These are phyloP conservation scores for Etheostoma nigrum DNA, from an alignment of 2,797 vertebrate species.

Conservation along the genomic window DNA sequence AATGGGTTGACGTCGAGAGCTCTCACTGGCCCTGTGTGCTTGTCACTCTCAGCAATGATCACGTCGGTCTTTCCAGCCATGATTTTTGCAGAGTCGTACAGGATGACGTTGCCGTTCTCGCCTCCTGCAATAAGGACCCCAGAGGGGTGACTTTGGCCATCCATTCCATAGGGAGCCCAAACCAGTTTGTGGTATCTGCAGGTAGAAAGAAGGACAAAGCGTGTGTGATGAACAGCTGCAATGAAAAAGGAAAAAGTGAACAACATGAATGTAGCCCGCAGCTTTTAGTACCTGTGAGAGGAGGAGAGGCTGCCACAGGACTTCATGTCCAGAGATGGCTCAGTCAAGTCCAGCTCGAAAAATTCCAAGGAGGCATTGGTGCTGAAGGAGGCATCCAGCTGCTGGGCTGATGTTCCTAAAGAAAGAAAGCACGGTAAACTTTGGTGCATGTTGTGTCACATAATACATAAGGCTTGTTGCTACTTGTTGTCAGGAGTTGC, in stretches of 20 bases:
- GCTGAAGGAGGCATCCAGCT: conserved; percentile 97
- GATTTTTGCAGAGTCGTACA: conserved; percentile 95
- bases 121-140: conserved; percentile 95
- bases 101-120: conserved; percentile 94
- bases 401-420: conserved; percentile 97
- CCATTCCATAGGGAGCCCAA: conserved; percentile 91
- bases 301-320: conserved; percentile 91
- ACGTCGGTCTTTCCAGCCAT: conserved; percentile 89
- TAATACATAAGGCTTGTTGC: background rate
- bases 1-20: conserved; percentile 95
- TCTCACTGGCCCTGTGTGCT: conserved; percentile 94
- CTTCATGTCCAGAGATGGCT: conserved; percentile 94
- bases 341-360: conserved; percentile 94
- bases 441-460: background rate
- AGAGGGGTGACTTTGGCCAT: conserved; percentile 78
- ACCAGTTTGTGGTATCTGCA: conserved; percentile 96
- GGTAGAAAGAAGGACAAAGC: background rate
- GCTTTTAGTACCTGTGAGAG: conserved; percentile 87
- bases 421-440: background rate
- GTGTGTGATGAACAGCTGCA: background rate
- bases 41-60: conserved; percentile 92
- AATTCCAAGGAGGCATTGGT: conserved; percentile 96
- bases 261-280: background rate
- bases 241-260: too few species aligned
- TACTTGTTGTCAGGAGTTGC: too few species aligned